phyloP scores from a whole-genome alignment of 2,888 invertebrate genomes.

The Sesia apiformis region DNA sequence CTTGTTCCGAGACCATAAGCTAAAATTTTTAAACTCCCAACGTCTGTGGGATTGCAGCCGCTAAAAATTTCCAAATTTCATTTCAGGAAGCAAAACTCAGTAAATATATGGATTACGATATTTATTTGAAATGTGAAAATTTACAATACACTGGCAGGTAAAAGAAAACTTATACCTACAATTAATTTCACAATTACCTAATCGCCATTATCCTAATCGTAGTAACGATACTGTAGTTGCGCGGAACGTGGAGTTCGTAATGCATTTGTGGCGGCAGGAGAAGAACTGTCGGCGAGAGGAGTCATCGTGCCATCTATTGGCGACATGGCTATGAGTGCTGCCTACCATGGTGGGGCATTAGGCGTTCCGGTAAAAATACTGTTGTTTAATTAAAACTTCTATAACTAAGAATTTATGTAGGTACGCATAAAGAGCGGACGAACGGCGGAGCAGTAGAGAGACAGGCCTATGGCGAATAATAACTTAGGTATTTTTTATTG shows the following conservation, averaged over 20 bases:
- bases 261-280: conserved; percentile 33
- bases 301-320: conserved; percentile 59
- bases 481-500: too few relatives aligned
- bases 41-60: too few relatives aligned
- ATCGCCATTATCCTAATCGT: background rate
- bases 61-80: background rate
- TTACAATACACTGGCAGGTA: conserved; percentile 89
- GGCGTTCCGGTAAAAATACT: conserved; percentile 43
- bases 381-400: too few relatives aligned
- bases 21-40: too few relatives aligned
- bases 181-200: background rate
- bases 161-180: conserved; percentile 1
- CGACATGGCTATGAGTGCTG: conserved; percentile 55
- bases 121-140: conserved; percentile 91
- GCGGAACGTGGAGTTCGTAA: conserved; percentile 59
- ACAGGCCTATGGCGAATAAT: too few relatives aligned
- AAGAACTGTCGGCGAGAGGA: conserved; percentile 35
- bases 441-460: too few relatives aligned
- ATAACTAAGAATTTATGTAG: too few relatives aligned
- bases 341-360: conserved; percentile 53
- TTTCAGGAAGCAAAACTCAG: conserved; percentile 64
- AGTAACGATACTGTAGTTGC: conserved; percentile 25
- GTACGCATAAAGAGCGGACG: too few relatives aligned
- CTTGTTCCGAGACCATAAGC: too few relatives aligned
- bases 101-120: conserved; percentile 76